These are phyloP conservation scores for Automeris io DNA, from an alignment of 2,888 invertebrate genomes.

Conservation along the genomic window DNA sequence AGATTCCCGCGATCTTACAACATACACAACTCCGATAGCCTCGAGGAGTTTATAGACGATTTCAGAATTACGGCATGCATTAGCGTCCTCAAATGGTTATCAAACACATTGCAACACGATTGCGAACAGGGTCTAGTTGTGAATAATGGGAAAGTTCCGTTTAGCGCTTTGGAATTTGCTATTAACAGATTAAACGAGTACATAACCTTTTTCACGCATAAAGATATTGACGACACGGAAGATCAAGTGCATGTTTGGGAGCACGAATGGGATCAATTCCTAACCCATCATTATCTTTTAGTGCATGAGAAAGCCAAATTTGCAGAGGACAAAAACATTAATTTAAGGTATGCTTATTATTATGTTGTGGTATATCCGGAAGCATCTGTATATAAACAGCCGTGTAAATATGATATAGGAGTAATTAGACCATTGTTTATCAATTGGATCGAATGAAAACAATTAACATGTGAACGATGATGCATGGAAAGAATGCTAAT, in stretches of 20 bases:
- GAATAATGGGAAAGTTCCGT: slow-evolving; percentile 82
- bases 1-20: slow-evolving; percentile 93
- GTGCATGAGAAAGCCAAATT: slow-evolving; percentile 81
- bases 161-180: slow-evolving; percentile 88
- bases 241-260: slow-evolving; percentile 82
- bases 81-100: slow-evolving; percentile 87
- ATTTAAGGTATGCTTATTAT: slow-evolving; percentile 39
- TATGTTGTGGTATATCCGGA: slow-evolving; percentile 4
- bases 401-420: slow-evolving; percentile 12
- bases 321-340: slow-evolving; percentile 50
- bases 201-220: slow-evolving; percentile 84
- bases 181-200: slow-evolving; percentile 86
- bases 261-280: slow-evolving; percentile 93
- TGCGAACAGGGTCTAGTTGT: slow-evolving; percentile 77
- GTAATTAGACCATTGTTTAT: slow-evolving; percentile 28
- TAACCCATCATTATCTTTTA: slow-evolving; percentile 81
- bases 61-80: slow-evolving; percentile 93
- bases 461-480: slow-evolving; percentile 14
- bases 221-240: slow-evolving; percentile 86
- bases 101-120: slow-evolving; percentile 71
- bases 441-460: slow-evolving; percentile 15
- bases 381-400: slow-evolving; percentile 20
- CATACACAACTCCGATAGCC: slow-evolving; percentile 88
- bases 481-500: slow-evolving; percentile 9
- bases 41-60: slow-evolving; percentile 90